A percentile compares a stretch with the other conserved stretches of the same genome.
Evolutionary conservation across 2,113 vertebrate genomes (phyloP).

Genomic region (Excalfactoria chinensis): DNA sequence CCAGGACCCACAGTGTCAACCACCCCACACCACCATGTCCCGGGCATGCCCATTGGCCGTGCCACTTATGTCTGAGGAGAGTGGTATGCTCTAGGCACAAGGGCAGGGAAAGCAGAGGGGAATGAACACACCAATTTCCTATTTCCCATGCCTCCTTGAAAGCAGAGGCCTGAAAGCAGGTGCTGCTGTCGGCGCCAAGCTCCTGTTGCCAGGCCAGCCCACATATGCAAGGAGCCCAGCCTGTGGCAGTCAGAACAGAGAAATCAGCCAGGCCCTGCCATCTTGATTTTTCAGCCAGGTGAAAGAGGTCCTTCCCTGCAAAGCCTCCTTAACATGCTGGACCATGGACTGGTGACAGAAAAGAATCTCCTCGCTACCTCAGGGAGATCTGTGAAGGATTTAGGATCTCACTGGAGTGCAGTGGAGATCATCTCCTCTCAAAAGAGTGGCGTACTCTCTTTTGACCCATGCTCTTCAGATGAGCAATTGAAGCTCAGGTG

Average conservation of each 20-base stretch:
- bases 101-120: neutral
- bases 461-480: neutral
- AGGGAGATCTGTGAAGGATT: neutral
- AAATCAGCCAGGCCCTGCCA: neutral
- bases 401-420: neutral
- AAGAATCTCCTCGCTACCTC: too few species aligned
- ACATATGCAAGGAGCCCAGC: neutral
- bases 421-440: neutral
- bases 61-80: neutral
- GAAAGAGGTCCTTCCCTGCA: neutral
- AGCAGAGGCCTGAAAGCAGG: neutral
- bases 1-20: neutral
- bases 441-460: too few species aligned
- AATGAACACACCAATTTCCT: neutral
- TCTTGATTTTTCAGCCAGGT: neutral
- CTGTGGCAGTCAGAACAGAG: neutral
- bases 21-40: neutral
- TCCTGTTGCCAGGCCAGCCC: neutral
- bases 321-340: neutral
- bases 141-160: neutral
- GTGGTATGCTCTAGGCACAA: neutral
- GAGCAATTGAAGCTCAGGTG: neutral
- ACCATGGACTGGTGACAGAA: too few species aligned
- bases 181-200: neutral
- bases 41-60: neutral